Evolutionary conservation across 1,140 invertebrate genomes (phyloP).

Genomic region (Scaptomyza hsui): DNA sequence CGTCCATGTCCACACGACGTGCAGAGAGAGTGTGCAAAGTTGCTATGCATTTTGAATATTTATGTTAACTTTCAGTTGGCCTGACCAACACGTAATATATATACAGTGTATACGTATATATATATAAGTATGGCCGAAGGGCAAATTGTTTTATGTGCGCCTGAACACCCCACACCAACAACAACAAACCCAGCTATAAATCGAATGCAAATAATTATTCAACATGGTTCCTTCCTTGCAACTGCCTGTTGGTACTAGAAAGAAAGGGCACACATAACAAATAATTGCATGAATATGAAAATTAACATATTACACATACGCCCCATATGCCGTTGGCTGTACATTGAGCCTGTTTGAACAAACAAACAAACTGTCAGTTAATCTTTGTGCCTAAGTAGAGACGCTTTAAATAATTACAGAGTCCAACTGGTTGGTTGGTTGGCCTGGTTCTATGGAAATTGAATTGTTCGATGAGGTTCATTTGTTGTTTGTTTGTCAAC

Average conservation of each 20-base stretch:
- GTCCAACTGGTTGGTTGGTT: not conserved
- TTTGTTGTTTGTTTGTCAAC: conserved; percentile 23
- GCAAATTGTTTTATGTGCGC: not conserved
- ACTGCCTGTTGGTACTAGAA: not conserved
- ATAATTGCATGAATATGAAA: conserved; percentile 61
- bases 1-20: conserved; percentile 8
- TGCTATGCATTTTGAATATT: conserved; percentile 69
- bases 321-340: not conserved
- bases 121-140: not conserved
- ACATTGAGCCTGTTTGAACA: conserved; percentile 4
- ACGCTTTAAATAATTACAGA: conserved; percentile 31
- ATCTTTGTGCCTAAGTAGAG: conserved; percentile 6
- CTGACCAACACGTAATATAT: conserved; percentile 23
- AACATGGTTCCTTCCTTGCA: conserved; percentile 41
- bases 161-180: not conserved
- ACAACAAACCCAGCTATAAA: conserved; percentile 5
- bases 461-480: conserved; percentile 3
- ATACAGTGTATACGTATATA: not conserved
- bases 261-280: conserved; percentile 18
- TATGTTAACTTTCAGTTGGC: conserved; percentile 42
- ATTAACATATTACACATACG: conserved; percentile 54
- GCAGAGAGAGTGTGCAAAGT: conserved; percentile 1
- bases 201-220: conserved; percentile 68
- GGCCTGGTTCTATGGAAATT: conserved; percentile 11
- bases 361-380: conserved; percentile 24